Base-by-base conservation (phyloP, 2,888 invertebrate species). In the Nomada ruficornis region DNA sequence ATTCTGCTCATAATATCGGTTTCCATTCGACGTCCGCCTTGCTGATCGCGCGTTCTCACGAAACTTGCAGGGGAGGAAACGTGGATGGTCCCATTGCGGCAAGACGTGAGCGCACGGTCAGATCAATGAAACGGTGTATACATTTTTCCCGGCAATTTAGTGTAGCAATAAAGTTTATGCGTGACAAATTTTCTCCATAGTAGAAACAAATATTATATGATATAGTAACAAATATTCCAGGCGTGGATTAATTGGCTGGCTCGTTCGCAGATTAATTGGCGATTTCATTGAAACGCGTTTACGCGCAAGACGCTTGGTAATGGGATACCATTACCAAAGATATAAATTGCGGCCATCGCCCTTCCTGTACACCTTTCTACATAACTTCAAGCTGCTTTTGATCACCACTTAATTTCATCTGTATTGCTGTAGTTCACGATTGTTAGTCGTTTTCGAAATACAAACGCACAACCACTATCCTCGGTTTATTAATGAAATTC, bases 1-100 rank as follows among this genome's bases (percentile, higher is more conserved):
- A 84, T 77, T 73, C 74, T 73, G 68, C 47, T 76, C 71, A 15
- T 73, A 73, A 78, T 80, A 80, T 80, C 69, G 70, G 71, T 80
- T 75, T 74, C 62, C 67, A 52, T 77, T 79, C 60, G 47, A 23
- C 74, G 68, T 70, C 63, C 69, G 78, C 36, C 63, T 50, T 44
- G 47, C 72, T 57, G 72, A 77, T 77, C 57, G 72, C n/a, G 44
- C 57, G 42, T 52, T 65, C 59, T 54, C 54, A n/a, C 59, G 59
- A 77, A 79, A 71, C 63, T 83, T 71, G 63, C 0, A 36, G 36
- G 47, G 47, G 13, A 47, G 47, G 47, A 15, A 47, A 47, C 47
- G 47, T 15, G 47, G 47, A 47, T 47, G 47, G 10, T 13, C 13
- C 47, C 13, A 13, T 13, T 13, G 47, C 13, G 13, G 13, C 47